Conservation (phyloP, 2,888 invertebrate species). For the Torymus auratus region DNA sequence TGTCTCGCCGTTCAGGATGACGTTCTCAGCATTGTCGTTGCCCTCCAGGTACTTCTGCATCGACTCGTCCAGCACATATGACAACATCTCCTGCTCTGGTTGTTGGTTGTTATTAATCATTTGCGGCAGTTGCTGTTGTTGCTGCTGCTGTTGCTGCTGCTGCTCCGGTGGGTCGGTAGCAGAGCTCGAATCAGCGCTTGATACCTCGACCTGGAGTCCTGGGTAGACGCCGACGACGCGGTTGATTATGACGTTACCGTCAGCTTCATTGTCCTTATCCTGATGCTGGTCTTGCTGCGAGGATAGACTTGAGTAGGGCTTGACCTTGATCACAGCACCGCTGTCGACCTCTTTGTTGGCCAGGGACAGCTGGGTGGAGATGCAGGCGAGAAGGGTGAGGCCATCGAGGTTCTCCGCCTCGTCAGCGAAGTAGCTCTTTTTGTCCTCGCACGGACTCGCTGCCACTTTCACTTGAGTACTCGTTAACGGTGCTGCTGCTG, state of each 20-base stretch:
- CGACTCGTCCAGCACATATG: slow-evolving; percentile 45
- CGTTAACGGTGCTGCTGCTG: no score
- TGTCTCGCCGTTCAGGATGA: slow-evolving; percentile 74
- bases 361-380: slow-evolving; percentile 69
- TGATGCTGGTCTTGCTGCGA: slow-evolving; percentile 47
- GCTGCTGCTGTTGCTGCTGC: slow-evolving; percentile 44
- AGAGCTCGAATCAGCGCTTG: slow-evolving; percentile 63
- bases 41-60: slow-evolving; percentile 56
- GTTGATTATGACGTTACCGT: slow-evolving; percentile 53
- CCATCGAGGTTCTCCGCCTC: slow-evolving; percentile 65
- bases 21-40: slow-evolving; percentile 67
- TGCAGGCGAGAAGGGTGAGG: slow-evolving; percentile 71
- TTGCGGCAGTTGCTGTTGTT: slow-evolving; percentile 43
- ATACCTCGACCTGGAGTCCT: slow-evolving; percentile 68
- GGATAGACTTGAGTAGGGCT: slow-evolving; percentile 60
- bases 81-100: slow-evolving; percentile 27
- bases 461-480: no score
- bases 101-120: slow-evolving; percentile 56
- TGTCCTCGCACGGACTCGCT: no score
- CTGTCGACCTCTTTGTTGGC: slow-evolving; percentile 62
- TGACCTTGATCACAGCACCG: slow-evolving; percentile 65
- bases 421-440: no score
- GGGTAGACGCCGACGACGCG: slow-evolving; percentile 68
- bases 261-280: background rate
- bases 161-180: slow-evolving; percentile 57